Conservation (phyloP, 1,140 invertebrate species). For the Melitaea cinxia region DNA sequence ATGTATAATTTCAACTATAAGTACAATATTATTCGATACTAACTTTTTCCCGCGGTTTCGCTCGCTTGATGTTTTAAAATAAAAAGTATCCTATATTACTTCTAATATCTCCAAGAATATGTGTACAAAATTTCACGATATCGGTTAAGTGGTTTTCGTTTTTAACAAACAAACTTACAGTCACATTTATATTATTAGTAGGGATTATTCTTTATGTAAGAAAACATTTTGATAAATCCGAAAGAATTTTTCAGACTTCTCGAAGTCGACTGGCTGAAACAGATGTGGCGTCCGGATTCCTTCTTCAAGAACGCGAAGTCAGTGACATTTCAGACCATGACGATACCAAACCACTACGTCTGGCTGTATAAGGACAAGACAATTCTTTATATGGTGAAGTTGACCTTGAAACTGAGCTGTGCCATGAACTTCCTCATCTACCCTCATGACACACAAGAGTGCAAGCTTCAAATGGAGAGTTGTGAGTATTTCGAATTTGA, state of each 20-base stretch:
- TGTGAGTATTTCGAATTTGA: conserved; percentile 86
- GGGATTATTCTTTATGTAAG: background rate
- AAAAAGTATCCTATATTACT: too few species aligned
- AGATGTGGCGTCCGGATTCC: conserved; percentile 95
- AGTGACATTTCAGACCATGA: conserved; percentile 96
- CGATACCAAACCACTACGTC: conserved; percentile 94
- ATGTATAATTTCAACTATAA: too few species aligned
- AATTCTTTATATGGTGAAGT: conserved; percentile 93
- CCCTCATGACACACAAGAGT: conserved; percentile 95
- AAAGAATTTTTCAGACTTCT: conserved; percentile 82
- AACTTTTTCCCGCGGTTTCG: too few species aligned
- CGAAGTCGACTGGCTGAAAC: conserved; percentile 93
- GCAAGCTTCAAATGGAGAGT: conserved; percentile 95
- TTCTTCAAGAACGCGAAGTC: conserved; percentile 96
- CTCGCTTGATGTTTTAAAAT: too few species aligned
- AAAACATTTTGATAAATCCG: background rate
- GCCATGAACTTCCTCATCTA: conserved; percentile 96
- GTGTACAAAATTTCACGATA: too few species aligned
- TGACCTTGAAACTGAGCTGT: conserved; percentile 92
- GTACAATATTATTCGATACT: too few species aligned
- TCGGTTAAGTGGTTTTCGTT: too few species aligned
- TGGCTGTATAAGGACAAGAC: conserved; percentile 95
- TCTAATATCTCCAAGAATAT: too few species aligned
- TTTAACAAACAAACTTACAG: background rate
- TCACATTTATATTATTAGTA: background rate